Evolutionary conservation across 2,888 invertebrate genomes (phyloP).

Genomic region (Tiliacea aurago): DNA sequence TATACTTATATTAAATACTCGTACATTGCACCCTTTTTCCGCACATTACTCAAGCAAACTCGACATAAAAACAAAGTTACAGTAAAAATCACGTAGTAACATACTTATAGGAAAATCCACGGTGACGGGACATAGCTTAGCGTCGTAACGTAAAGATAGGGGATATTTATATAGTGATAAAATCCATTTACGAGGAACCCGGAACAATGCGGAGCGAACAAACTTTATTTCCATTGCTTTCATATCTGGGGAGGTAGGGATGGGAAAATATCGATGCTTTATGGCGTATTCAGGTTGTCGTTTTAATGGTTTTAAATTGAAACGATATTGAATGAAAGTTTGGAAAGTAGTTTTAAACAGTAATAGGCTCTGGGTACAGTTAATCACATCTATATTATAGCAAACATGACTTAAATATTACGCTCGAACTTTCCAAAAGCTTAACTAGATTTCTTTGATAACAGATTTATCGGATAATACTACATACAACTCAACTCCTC

Average conservation of each 20-base stretch:
- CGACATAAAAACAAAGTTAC: conserved; percentile 58
- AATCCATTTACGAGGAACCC: conserved; percentile 87
- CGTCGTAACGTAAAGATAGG: conserved; percentile 78
- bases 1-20: conserved; percentile 42
- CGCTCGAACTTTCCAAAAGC: background rate
- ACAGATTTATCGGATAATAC: background rate
- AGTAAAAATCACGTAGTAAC: conserved; percentile 64
- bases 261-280: conserved; percentile 54
- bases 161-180: conserved; percentile 89
- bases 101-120: conserved; percentile 63
- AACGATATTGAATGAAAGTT: too few relatives aligned
- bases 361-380: background rate
- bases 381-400: background rate
- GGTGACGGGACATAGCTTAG: conserved; percentile 68
- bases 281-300: background rate
- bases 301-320: conserved; percentile 18
- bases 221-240: conserved; percentile 90
- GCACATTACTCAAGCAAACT: conserved; percentile 51
- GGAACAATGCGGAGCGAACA: conserved; percentile 86
- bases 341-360: background rate
- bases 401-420: too few relatives aligned
- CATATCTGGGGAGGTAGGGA: conserved; percentile 81
- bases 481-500: too few relatives aligned
- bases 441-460: background rate
- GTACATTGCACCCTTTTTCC: conserved; percentile 47